Percentiles rank a stretch among this genome's conserved stretches.
phyloP scores from a whole-genome alignment of 2,797 vertebrate species.

The Peromyscus attwateri region DNA sequence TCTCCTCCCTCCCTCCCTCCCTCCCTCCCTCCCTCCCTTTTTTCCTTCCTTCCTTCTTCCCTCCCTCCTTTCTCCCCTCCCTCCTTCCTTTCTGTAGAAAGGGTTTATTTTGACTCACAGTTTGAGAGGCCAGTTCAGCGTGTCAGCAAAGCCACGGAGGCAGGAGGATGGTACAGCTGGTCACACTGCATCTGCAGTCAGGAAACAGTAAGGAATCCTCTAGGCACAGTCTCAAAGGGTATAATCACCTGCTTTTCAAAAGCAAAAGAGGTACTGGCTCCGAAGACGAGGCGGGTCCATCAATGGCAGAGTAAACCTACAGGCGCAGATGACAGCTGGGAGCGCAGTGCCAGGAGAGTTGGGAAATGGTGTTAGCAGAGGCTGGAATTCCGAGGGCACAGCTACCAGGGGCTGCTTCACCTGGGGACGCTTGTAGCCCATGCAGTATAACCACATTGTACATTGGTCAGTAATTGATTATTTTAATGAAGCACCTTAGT shows the following conservation, averaged over 20 bases:
- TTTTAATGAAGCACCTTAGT: background rate
- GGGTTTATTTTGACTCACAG: background rate
- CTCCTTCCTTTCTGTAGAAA: background rate
- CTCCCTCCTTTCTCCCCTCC: rapidly evolving
- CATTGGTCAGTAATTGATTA: slow-evolving; percentile 2
- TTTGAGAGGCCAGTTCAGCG: background rate
- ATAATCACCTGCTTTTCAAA: slow-evolving; percentile 27
- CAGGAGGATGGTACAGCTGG: background rate
- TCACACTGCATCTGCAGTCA: background rate
- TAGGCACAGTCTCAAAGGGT: slow-evolving; percentile 1
- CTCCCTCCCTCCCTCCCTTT: background rate
- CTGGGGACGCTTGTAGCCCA: background rate
- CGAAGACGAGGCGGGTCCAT: background rate
- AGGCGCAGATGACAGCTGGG: slow-evolving; percentile 16
- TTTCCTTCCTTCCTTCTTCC: rapidly evolving
- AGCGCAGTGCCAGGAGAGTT: background rate
- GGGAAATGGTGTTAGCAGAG: slow-evolving; percentile 21
- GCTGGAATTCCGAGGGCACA: background rate
- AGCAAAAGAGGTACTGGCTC: slow-evolving; percentile 54
- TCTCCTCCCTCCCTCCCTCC: rapidly evolving
- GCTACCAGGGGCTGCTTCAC: background rate
- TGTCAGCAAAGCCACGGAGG: background rate
- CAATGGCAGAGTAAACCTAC: slow-evolving; percentile 64
- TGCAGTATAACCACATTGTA: background rate
- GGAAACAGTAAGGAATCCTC: background rate